Evolutionary conservation across 2,888 invertebrate species (phyloP), one percentile per base, ranked within the genome.

Genomic region (Pharmacophagus antenor): DNA sequence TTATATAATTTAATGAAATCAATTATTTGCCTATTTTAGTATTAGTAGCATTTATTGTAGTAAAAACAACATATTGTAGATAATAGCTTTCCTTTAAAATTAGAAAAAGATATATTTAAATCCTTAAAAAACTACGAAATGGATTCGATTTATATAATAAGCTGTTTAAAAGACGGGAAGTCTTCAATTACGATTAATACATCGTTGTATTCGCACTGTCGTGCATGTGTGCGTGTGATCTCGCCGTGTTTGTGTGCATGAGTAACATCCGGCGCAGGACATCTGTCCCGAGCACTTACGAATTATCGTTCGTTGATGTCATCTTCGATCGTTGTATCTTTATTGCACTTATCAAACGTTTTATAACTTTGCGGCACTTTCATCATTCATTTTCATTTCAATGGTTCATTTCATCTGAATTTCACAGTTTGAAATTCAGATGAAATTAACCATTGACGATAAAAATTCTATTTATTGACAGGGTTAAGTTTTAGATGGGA

Each of bases 151-250:
- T 47, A 31, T 53, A 21, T 47, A 58, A 56, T 61, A 58, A 56
- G 37, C 53, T 23, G 50, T 42, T 52, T 51, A 18, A 67, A 63
- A 71, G 82, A 85, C 85, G 80, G 89, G 88, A 89, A 84, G 88
- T 87, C 80, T 79, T 85, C 80, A 88, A 89, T 89, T 87, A 84
- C 76, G 82, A 77, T 82, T 80, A 81, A 78, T 80, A 80, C 76
- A 71, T 67, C 68, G 71, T 70, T 74, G 70, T 77, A 80, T 85
- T 84, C 76, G 81, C 84, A 80, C 82, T 80, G 67, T 66, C 70
- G 73, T 77, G 65, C 53, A 68, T 73, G 74, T 71, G 69, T 66
- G 42, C 7, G 72, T 69, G 69, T 68, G 67, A 72, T 27, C 27
- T 12, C 12, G 42, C 2, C 37, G 69, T 71, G 70, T 74, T 70